Conservation (phyloP, 2,113 vertebrate species). For the Phylloscopus trochilus region DNA sequence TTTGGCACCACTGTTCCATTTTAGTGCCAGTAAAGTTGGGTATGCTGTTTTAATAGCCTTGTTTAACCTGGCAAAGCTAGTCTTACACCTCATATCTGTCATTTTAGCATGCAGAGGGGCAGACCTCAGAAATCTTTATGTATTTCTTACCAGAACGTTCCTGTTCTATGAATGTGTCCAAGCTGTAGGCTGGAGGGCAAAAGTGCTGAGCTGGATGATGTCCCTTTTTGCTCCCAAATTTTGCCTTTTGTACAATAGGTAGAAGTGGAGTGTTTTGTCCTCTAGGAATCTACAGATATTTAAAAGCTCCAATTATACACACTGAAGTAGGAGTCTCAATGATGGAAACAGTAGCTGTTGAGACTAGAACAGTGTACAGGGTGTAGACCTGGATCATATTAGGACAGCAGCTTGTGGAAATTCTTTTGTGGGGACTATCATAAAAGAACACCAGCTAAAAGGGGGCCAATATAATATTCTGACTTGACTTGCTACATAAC, state of each 20-base stretch:
- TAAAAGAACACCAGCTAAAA: background rate
- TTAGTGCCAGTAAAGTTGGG: conserved; percentile 62
- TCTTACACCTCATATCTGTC: conserved; percentile 62
- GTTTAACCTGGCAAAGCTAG: conserved; percentile 63
- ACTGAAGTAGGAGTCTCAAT: background rate
- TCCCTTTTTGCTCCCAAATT: background rate
- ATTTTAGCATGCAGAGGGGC: conserved; percentile 29
- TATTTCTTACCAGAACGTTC: background rate
- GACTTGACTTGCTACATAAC: conserved; percentile 2
- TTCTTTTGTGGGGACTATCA: conserved; percentile 4
- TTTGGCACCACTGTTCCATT: conserved; percentile 50
- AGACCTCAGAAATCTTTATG: conserved; percentile 48
- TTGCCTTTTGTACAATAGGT: background rate
- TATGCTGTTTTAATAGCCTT: conserved; percentile 59
- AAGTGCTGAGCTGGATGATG: background rate
- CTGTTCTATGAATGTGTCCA: background rate
- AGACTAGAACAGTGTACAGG: background rate
- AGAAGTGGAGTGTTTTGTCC: background rate
- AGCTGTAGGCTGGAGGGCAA: background rate
- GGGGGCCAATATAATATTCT: conserved; percentile 22
- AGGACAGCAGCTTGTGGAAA: conserved; percentile 39
- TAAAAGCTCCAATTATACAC: background rate
- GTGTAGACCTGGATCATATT: conserved; percentile 29
- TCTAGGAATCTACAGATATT: background rate
- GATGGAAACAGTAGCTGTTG: conserved; percentile 14